Evolutionary conservation across 2,113 vertebrate species (phyloP), one percentile per base, ranked within the genome.

Genomic region (Pristiophorus japonicus): DNA sequence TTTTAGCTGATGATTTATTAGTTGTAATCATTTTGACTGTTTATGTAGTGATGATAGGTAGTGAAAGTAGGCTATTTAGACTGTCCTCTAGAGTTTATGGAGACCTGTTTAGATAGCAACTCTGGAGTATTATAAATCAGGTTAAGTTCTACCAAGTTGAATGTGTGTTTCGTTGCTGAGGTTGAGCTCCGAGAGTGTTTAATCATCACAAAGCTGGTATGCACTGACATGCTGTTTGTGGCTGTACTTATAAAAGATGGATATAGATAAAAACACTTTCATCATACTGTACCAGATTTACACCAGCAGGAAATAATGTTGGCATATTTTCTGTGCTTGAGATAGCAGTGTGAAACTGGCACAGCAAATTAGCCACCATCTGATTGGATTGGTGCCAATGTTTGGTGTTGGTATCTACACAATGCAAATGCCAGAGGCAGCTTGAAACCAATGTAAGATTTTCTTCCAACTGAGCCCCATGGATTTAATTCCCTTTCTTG

Each of bases 31-130:
- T 30, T 55, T n/a, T 59, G 59, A 90, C 55, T 59, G 11, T 90
- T 90, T 90, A 88, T 88, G 24, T 88, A 24, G 87, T 90, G 87
- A 51, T 90, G 87, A 90, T 59, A 90, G 87, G 22, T 90, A 4
- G 34, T 90, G 87, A 87, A 30, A 38, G 59, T 38, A 92, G 38
- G 18, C 20, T 62, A 34, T 59, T 90, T 90, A 62, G 92, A 45
- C 63, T 67, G 38, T 66, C 20, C 30, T 45, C 93, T 70, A 59
- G 87, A 3, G 87, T 55, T 34, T 73, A 11, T 16, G 66, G 27
- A 94, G 42, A 34, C 65, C 45, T 94, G 93, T 94, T 70, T 94
- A 34, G 93, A 34, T 47, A 94, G 24, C 65, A 70, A 1, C 63
- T 70, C 66, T 45, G 20, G 92, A 94, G 42, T 22, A 45, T 70